Evolutionary conservation across 2,888 invertebrate genomes (phyloP).

Genomic region (Drosophila falleni): DNA sequence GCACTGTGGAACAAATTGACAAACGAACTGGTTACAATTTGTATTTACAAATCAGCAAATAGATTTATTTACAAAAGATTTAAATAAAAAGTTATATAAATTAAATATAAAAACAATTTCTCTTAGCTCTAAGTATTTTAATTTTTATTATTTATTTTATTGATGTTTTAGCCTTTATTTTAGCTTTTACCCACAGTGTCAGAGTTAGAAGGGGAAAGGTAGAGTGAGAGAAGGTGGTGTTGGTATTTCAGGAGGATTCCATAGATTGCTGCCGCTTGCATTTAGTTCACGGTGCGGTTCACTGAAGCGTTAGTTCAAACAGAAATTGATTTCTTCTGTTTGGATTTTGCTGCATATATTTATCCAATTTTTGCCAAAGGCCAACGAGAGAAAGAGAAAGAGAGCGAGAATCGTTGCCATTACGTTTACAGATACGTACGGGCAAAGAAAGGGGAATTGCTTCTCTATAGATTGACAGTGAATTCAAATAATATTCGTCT

Average conservation of each 20-base stretch:
- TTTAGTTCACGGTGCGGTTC: constrained; percentile 58
- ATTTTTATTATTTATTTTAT: background rate
- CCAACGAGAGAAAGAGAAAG: constrained; percentile 4
- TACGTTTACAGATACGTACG: constrained; percentile 1
- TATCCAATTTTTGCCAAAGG: constrained; percentile 36
- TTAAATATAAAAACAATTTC: no score
- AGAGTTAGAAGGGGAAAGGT: background rate
- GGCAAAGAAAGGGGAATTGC: background rate
- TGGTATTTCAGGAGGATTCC: constrained; percentile 24
- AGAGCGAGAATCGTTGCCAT: constrained; percentile 15
- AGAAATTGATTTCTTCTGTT: constrained; percentile 69
- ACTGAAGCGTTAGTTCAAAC: constrained; percentile 68
- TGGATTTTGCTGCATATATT: constrained; percentile 42
- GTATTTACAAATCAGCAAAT: background rate
- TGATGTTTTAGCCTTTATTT: background rate
- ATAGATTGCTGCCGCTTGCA: constrained; percentile 37
- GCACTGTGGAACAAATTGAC: constrained; percentile 9
- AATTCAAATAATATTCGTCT: constrained; percentile 21
- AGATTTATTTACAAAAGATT: no score
- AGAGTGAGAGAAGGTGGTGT: background rate
- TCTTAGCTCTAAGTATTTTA: background rate
- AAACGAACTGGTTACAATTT: background rate
- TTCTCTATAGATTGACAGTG: constrained; percentile 5
- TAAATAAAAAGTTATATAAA: no score
- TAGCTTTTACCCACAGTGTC: background rate